These are phyloP conservation scores for Coregonus sp. DNA, from an alignment of 2,797 vertebrate genomes.

Conservation along the genomic window DNA sequence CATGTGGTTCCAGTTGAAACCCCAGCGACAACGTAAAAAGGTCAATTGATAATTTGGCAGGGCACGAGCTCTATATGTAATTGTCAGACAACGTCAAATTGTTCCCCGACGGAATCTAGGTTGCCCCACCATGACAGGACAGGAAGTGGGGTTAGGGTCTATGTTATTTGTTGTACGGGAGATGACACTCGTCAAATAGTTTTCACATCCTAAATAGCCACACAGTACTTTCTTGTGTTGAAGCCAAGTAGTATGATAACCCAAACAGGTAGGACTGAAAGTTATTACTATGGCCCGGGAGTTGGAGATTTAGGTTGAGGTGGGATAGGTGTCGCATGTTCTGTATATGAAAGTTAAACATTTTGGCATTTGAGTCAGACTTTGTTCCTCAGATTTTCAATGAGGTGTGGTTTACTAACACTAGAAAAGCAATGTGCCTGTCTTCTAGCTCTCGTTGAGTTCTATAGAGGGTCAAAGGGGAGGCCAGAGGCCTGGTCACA, in stretches of 20 bases:
- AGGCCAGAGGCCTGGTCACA: not conserved
- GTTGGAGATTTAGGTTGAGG: constrained; percentile 36
- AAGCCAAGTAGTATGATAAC: constrained; percentile 17
- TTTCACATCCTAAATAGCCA: not conserved
- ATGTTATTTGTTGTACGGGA: not conserved
- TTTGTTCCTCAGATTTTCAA: no score
- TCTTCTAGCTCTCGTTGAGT: not conserved
- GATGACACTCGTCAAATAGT: not conserved
- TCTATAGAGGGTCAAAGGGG: not conserved
- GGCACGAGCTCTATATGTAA: constrained; percentile 36
- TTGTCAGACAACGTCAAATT: constrained; percentile 23
- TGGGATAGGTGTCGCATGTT: constrained; percentile 32
- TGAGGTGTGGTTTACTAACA: not conserved
- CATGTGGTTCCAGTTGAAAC: constrained; percentile 48
- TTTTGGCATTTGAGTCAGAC: constrained; percentile 15
- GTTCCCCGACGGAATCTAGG: constrained; percentile 45
- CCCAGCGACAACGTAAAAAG: constrained; percentile 50
- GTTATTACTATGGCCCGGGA: not conserved
- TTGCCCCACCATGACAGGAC: constrained; percentile 48
- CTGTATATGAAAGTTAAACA: constrained; percentile 2
- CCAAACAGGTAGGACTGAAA: not conserved
- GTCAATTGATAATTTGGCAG: constrained; percentile 43
- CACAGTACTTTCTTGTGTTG: constrained; percentile 35
- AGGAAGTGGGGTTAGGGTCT: constrained; percentile 17
- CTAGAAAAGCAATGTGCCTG: not conserved